Evolutionary conservation across 2,797 vertebrate genomes (phyloP).

Genomic region (Lacerta bilineata): DNA sequence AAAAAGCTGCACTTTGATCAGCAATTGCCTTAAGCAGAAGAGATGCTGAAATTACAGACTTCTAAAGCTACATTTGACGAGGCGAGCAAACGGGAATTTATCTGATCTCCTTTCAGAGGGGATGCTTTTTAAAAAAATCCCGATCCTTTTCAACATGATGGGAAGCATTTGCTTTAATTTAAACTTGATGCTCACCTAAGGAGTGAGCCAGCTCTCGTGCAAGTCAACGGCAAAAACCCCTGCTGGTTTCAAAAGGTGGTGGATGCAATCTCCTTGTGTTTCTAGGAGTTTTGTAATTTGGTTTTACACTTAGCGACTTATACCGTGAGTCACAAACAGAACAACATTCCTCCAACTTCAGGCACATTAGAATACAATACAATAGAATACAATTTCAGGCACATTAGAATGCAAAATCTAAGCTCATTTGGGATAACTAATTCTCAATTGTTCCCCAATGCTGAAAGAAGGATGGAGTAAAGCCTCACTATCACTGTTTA

Average conservation of each 20-base stretch:
- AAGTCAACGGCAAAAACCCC: not conserved
- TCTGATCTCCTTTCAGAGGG: constrained; percentile 49
- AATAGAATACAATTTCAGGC: not conserved
- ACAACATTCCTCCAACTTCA: constrained; percentile 1
- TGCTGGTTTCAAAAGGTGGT: constrained; percentile 21
- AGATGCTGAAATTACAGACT: constrained; percentile 33
- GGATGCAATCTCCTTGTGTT: not conserved
- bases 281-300: constrained; percentile 27
- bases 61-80: constrained; percentile 37
- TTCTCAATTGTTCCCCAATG: not conserved
- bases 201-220: constrained; percentile 17
- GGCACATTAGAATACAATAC: not conserved
- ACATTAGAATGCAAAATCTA: not conserved
- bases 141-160: not conserved
- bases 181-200: constrained; percentile 24
- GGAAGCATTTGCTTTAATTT: constrained; percentile 44
- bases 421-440: not conserved
- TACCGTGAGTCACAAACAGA: not conserved
- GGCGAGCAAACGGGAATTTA: constrained; percentile 20
- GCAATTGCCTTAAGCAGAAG: not conserved
- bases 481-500: not conserved
- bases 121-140: constrained; percentile 33
- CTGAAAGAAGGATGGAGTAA: not conserved
- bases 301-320: not conserved
- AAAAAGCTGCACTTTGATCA: constrained; percentile 56